These are phyloP conservation scores for Prunella strophiata DNA, from an alignment of 2,797 vertebrate genomes.

Conservation along the genomic window DNA sequence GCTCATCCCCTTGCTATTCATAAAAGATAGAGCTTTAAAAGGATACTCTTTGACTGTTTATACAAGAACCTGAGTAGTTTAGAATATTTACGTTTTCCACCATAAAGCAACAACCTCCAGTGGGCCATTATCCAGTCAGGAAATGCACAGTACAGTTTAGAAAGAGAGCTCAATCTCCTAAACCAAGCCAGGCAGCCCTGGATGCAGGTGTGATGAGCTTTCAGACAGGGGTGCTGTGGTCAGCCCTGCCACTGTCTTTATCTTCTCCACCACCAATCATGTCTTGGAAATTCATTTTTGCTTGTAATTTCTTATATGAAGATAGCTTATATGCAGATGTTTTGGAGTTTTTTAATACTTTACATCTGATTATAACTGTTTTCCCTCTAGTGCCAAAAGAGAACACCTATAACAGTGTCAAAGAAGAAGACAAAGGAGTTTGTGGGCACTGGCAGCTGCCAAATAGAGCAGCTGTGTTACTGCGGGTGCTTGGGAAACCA, in stretches of 20 bases:
- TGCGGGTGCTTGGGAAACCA: constrained; percentile 60
- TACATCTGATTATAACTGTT: constrained; percentile 57
- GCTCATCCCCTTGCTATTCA: background rate
- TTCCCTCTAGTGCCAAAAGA: constrained; percentile 55
- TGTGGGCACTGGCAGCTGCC: constrained; percentile 60
- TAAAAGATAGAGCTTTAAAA: background rate
- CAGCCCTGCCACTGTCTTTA: background rate
- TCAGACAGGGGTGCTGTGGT: background rate
- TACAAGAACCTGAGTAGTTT: background rate
- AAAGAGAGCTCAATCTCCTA: background rate
- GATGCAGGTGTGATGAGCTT: background rate
- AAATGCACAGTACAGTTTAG: background rate
- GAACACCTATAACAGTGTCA: constrained; percentile 51
- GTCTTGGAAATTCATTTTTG: background rate
- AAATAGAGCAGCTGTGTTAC: constrained; percentile 68
- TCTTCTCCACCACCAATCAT: background rate
- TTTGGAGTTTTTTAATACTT: background rate
- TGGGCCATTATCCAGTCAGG: background rate
- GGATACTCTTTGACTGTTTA: background rate
- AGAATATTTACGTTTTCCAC: background rate
- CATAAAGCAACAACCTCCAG: background rate
- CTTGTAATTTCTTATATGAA: background rate
- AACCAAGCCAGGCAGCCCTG: background rate
- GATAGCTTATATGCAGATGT: background rate
- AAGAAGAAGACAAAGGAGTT: constrained; percentile 52